A percentile compares a stretch with the other conserved stretches of the same genome.
Evolutionary conservation across 2,113 vertebrate species (phyloP).

Genomic region (Acrocephalus kingi): DNA sequence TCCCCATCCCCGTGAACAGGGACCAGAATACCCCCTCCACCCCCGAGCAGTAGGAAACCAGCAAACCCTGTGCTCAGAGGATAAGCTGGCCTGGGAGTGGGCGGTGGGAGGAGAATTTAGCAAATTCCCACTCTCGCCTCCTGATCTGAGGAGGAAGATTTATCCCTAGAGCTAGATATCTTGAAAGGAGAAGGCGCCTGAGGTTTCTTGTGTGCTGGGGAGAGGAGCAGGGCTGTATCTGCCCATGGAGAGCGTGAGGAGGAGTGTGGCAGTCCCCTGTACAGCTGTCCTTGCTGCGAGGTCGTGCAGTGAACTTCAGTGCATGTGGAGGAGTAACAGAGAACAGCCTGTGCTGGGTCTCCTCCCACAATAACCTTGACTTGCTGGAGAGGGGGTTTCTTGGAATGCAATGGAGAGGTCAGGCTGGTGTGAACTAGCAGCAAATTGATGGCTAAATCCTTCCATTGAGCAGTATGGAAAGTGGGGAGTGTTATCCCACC

Average conservation of each 20-base stretch:
- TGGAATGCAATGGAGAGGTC: accelerated
- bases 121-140: neutral
- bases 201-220: neutral
- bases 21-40: neutral
- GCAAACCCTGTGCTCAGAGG: neutral
- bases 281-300: neutral
- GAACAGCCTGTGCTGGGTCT: neutral
- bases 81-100: neutral
- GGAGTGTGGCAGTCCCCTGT: neutral
- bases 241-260: neutral
- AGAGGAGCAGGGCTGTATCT: neutral
- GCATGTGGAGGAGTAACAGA: neutral
- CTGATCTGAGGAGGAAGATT: neutral
- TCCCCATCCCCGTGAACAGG: neutral
- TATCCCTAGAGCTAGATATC: neutral
- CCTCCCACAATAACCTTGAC: neutral
- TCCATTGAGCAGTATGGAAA: neutral
- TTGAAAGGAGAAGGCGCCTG: neutral
- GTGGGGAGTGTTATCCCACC: neutral
- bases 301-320: neutral
- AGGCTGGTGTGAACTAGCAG: neutral
- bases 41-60: neutral
- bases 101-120: neutral
- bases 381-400: neutral
- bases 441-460: neutral